These are phyloP conservation scores for Littorina saxatilis DNA, from an alignment of 1,140 invertebrate species.

Conservation along the genomic window DNA sequence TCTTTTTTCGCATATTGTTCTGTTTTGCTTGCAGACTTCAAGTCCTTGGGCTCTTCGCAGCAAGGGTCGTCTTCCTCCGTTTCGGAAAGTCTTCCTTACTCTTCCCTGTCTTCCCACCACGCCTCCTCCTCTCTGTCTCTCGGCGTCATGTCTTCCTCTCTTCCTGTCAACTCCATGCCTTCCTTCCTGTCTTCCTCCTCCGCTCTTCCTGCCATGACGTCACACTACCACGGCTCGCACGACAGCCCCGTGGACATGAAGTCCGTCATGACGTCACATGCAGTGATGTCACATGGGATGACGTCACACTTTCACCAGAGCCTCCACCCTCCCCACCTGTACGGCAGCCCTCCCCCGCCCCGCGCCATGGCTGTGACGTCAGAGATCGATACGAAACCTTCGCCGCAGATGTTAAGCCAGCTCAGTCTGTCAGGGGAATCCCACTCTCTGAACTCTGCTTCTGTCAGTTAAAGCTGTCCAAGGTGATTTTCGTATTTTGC, in stretches of 20 bases:
- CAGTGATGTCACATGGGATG: neutral
- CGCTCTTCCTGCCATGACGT: neutral
- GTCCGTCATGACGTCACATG: conserved; percentile 11
- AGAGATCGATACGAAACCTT: neutral
- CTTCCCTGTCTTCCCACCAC: neutral
- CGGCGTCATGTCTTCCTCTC: neutral
- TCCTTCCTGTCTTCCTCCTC: neutral
- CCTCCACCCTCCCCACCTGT: neutral
- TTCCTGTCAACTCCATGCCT: neutral
- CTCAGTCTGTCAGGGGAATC: neutral
- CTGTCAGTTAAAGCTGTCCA: too few species aligned
- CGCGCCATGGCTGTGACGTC: conserved; percentile 13
- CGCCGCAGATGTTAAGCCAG: conserved; percentile 11
- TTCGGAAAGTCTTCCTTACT: neutral
- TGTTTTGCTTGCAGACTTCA: neutral
- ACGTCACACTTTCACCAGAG: neutral
- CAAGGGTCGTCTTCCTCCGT: neutral
- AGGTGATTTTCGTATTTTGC: too few species aligned
- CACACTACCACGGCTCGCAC: neutral
- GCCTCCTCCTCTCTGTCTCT: neutral
- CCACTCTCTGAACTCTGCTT: neutral
- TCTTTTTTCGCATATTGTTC: neutral
- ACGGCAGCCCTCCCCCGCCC: conserved; percentile 13
- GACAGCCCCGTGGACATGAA: neutral
- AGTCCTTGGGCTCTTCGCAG: conserved; percentile 1